Evolutionary conservation across 2,113 vertebrate species (phyloP), one percentile per base, ranked within the genome.

Genomic region (Monopterus albus): DNA sequence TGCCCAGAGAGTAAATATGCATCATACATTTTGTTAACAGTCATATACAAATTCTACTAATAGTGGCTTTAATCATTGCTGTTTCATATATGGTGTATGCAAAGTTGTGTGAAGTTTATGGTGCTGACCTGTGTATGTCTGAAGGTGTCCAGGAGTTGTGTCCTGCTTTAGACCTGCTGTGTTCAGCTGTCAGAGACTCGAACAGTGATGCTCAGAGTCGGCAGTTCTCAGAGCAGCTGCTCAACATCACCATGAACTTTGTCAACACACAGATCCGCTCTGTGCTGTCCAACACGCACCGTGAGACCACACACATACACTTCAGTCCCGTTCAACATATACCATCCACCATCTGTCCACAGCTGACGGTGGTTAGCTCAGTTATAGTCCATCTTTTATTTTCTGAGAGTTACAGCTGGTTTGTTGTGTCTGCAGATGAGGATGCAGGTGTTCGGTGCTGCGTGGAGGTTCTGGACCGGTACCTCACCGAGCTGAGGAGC

Each of bases 141-240:
- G 23, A 84, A 99, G 98, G 92, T 79, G 50, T 98, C 23, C 91
- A 96, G 86, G 93, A 95, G 59, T 64, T 99, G 72, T 91, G 83
- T 59, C 96, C 96, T 31, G 97, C 98, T 1, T 71, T 99, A 42
- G 93, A 98, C 82, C 84, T 99, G 43, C 92, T 99, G 29, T 95
- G 91, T 56, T 93, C 91, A 2, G 93, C 96, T 0, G 95, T 99
- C 89, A 93, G 75, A 75, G 96, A 95, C 15, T 97, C 91, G 0
- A 89, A 96, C 62, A 81, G 92, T 9, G 98, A 99, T 83, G 89
- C 95, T 31, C 95, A 97, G 63, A 97, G 96, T 76, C 95, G 95
- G 26, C 96, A 94, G 77, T 99, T 99, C 59, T 96, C 96, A 0
- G 96, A 99, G 57, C 97, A 99, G 56, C 92, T 99, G 60, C 93